Conservation (phyloP, 2,113 vertebrate species). For the Gasterosteus nipponicus region DNA sequence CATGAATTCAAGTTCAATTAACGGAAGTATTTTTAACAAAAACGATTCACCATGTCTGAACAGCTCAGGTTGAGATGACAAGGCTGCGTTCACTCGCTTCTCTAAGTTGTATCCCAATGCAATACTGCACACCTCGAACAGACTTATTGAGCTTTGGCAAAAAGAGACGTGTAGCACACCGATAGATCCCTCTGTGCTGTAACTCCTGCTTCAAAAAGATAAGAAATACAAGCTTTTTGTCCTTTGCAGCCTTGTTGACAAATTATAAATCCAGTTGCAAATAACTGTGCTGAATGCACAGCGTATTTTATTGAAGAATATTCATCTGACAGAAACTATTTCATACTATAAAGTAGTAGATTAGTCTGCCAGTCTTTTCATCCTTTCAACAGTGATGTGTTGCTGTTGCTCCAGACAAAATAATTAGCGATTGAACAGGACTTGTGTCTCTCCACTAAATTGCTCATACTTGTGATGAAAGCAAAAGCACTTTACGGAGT, state of each 20-base stretch:
- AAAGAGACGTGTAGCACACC: background rate
- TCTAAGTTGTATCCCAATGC: background rate
- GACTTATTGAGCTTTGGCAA: background rate
- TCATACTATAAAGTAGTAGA: constrained; percentile 17
- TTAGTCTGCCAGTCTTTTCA: constrained; percentile 19
- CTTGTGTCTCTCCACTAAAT: constrained; percentile 1
- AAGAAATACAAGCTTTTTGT: background rate
- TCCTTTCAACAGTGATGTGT: background rate
- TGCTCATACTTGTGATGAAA: constrained; percentile 2
- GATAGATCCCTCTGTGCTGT: background rate
- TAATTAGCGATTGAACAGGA: constrained; percentile 11
- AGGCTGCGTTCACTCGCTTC: background rate
- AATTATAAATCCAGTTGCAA: background rate
- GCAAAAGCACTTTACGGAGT: background rate
- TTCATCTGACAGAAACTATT: constrained; percentile 8
- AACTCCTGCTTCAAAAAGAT: background rate
- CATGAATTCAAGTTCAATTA: background rate
- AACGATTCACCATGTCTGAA: background rate
- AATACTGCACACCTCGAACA: background rate
- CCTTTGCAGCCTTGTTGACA: background rate
- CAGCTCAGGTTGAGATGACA: background rate
- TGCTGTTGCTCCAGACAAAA: background rate
- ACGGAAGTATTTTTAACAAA: background rate
- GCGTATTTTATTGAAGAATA: background rate
- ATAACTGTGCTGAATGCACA: background rate